Percentiles rank a stretch among this genome's conserved stretches.
These are phyloP conservation scores for Phalacrocorax carbo DNA, from an alignment of 2,113 vertebrate species.

Conservation along the genomic window DNA sequence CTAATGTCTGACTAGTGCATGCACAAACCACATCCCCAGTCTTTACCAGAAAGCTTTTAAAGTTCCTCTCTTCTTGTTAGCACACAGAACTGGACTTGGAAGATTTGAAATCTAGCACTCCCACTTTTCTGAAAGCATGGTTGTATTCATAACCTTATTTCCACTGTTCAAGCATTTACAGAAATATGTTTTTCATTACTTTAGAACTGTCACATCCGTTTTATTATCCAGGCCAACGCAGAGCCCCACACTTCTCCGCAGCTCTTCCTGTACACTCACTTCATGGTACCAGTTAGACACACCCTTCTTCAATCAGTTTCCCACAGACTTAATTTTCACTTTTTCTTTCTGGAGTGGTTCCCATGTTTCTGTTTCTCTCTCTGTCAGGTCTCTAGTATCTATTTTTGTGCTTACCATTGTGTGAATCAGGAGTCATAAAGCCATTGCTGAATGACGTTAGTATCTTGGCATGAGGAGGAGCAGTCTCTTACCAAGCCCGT, in stretches of 20 bases:
- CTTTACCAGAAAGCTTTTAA: not conserved
- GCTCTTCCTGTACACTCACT: not conserved
- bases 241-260: not conserved
- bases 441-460: fast-evolving
- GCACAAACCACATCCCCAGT: not conserved
- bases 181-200: not conserved
- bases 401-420: not conserved
- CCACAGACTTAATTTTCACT: not conserved
- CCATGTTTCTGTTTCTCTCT: not conserved
- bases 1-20: not conserved
- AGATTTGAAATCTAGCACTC: not conserved
- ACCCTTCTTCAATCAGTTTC: not conserved
- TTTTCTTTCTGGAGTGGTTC: not conserved
- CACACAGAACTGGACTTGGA: not conserved
- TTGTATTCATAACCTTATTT: not conserved
- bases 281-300: not conserved
- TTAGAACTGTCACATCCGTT: not conserved
- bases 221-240: not conserved
- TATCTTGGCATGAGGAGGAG: not conserved
- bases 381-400: not conserved
- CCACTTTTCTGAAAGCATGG: not conserved
- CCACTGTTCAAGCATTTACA: not conserved
- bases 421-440: not conserved
- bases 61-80: not conserved
- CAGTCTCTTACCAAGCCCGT: not conserved